These are phyloP conservation scores for Oegoconia quadripuncta DNA, from an alignment of 2,888 invertebrate species.

Conservation along the genomic window DNA sequence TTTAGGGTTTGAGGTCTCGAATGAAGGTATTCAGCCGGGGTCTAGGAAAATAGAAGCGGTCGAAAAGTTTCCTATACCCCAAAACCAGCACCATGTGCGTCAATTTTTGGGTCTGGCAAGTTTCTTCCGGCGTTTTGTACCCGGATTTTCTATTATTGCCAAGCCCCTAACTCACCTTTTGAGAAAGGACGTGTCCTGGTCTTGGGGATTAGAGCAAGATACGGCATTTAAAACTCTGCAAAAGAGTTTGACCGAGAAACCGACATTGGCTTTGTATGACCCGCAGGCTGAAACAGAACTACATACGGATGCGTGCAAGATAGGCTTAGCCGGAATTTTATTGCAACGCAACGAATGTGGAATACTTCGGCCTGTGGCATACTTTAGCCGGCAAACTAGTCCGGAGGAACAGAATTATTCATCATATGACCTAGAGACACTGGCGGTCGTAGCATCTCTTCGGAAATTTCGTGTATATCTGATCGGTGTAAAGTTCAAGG, in stretches of 20 bases:
- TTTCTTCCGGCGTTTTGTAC: slow-evolving; percentile 17
- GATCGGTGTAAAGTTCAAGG: too few species aligned
- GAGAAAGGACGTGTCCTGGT: slow-evolving; percentile 15
- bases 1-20: slow-evolving; percentile 14
- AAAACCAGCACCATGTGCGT: slow-evolving; percentile 12
- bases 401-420: slow-evolving; percentile 31
- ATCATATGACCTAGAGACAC: slow-evolving; percentile 36
- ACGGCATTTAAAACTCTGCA: slow-evolving; percentile 23
- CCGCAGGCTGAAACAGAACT: slow-evolving; percentile 24
- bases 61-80: slow-evolving; percentile 10
- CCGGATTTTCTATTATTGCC: slow-evolving; percentile 11
- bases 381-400: slow-evolving; percentile 32
- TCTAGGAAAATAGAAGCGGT: slow-evolving; percentile 15
- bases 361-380: slow-evolving; percentile 25
- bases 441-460: slow-evolving; percentile 37
- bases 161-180: slow-evolving; percentile 12
- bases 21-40: slow-evolving; percentile 16
- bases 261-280: slow-evolving; percentile 11
- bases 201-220: slow-evolving; percentile 20
- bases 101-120: slow-evolving; percentile 17
- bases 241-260: slow-evolving; percentile 14
- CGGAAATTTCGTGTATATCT: too few species aligned
- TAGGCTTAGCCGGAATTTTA: slow-evolving; percentile 33
- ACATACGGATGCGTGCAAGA: slow-evolving; percentile 38
- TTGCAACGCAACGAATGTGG: slow-evolving; percentile 22